Base-by-base conservation (phyloP, 2,113 vertebrate species). In the Polyodon spathula region DNA sequence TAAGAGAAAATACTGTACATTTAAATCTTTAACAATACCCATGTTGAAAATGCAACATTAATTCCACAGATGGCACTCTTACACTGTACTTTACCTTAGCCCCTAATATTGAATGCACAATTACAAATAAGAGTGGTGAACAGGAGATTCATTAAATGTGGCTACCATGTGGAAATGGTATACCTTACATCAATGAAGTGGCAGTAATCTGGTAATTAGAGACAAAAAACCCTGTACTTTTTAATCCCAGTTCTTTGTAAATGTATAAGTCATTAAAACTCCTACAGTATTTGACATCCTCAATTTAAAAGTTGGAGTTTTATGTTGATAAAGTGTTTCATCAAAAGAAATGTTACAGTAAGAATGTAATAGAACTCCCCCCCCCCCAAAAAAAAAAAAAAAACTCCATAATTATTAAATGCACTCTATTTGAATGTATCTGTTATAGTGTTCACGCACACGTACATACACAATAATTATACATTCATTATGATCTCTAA, bases 181-280 rank as follows among this genome's bases (percentile, higher is more conserved):
- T 75, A 75, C 74, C 65, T 73, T 68, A 71, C 82, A 81, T 75
- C 81, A 84, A 82, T 84, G 79, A 86, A 84, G 84, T 84, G 79
- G 75, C 81, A 83, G 79, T 86, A 85, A 85, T 87, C 84, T 81
- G 81, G 72, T 81, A 83, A 85, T 88, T 86, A 88, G 78, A 79
- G 81, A 68, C 61, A 76, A 81, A 84, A 86, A 79, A 81, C 77
- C 81, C 81, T 50, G 48, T 50, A 14, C 48, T 50, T 50, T 6
- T 50, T 50, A 50, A 10, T n/a, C 5, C 12, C 48, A 50, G 48
- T 4, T 50, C 12, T n/a, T 50, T 50, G 48, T 50, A 50, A n/a
- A 50, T 27, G 27, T 27, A 27, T 27, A 27, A 27, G 27, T 27
- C 27, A 27, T 27, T 50, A 50, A 50, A 50, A 14, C 15, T n/a